Evolutionary conservation across 1,140 invertebrate species (phyloP).

Genomic region (Cyclargus thomasi): DNA sequence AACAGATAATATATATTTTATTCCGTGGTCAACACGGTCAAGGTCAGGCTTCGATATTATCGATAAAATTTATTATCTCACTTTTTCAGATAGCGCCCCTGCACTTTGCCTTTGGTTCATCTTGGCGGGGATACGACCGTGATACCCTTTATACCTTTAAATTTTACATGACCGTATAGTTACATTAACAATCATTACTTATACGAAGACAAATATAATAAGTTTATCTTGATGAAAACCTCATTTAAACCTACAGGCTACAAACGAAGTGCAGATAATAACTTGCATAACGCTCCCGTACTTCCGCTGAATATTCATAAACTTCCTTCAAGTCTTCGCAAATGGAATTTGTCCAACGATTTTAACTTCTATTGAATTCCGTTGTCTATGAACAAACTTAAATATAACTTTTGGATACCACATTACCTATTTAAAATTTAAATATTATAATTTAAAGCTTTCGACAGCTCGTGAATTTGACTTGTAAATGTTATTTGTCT

Average conservation of each 20-base stretch:
- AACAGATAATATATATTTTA: too few species aligned
- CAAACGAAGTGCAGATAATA: constrained; percentile 11
- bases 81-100: too few species aligned
- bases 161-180: too few species aligned
- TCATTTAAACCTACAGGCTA: background rate
- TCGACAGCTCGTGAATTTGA: background rate
- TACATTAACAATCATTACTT: too few species aligned
- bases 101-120: too few species aligned
- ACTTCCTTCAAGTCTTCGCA: constrained; percentile 8
- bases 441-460: constrained; percentile 9
- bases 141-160: too few species aligned
- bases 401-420: constrained; percentile 7
- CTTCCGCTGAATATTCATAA: constrained; percentile 2
- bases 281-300: constrained; percentile 3
- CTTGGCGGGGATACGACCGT: too few species aligned
- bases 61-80: too few species aligned
- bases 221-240: background rate
- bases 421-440: constrained; percentile 14
- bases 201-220: background rate
- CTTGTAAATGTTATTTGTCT: constrained; percentile 13
- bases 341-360: constrained; percentile 15
- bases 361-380: constrained; percentile 12
- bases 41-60: too few species aligned
- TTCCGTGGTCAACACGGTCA: too few species aligned
- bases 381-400: constrained; percentile 13